These are phyloP conservation scores for Rhyzopertha dominica DNA, from an alignment of 1,140 invertebrate species.

Conservation along the genomic window DNA sequence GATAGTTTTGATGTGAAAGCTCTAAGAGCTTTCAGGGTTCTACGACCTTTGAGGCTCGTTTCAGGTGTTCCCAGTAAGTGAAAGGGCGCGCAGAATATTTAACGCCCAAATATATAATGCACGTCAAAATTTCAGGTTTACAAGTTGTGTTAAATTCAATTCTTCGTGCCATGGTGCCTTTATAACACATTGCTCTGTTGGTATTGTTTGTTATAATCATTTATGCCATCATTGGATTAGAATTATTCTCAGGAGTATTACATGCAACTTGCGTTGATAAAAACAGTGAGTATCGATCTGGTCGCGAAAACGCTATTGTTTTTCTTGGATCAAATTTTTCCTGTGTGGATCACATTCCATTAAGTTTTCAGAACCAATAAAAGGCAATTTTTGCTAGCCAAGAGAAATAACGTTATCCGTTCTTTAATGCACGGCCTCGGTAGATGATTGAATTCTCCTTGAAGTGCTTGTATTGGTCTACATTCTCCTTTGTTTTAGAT, in stretches of 20 bases:
- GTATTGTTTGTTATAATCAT: constrained; percentile 99
- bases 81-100: not conserved
- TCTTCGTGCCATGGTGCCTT: constrained; percentile 97
- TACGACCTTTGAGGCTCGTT: constrained; percentile 93
- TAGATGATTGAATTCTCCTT: not conserved
- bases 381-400: not conserved
- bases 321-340: not conserved
- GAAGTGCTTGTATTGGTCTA: not conserved
- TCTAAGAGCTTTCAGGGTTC: constrained; percentile 93
- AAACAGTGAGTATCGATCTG: constrained; percentile 57
- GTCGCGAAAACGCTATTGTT: constrained; percentile 1
- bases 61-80: constrained; percentile 96
- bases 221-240: constrained; percentile 98
- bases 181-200: constrained; percentile 97
- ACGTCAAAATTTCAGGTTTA: constrained; percentile 82
- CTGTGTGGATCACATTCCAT: not conserved
- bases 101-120: no score
- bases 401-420: not conserved
- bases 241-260: constrained; percentile 96
- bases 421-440: not conserved
- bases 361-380: not conserved
- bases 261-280: constrained; percentile 90
- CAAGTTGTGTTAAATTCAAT: constrained; percentile 99
- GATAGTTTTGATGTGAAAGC: constrained; percentile 99
- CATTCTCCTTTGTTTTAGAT: constrained; percentile 48